Conservation (phyloP, 2,888 invertebrate genomes). For the Rhaphigaster nebulosa region DNA sequence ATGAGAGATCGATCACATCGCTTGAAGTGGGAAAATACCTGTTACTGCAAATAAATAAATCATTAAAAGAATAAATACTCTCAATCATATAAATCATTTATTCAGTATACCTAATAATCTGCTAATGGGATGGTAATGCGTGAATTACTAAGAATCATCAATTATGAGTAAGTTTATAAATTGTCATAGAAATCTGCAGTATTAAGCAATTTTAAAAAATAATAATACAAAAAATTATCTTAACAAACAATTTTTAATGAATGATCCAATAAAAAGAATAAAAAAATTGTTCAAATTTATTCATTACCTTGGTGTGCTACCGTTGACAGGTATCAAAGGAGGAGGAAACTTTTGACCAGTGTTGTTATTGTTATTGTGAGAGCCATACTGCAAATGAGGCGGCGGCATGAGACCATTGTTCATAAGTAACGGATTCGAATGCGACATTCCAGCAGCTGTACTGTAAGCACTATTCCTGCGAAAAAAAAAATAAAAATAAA, state of each 20-base stretch:
- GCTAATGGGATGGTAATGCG: not conserved
- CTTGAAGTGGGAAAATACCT: conserved; percentile 63
- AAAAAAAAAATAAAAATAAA: not conserved
- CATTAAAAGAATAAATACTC: not conserved
- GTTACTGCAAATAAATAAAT: not conserved
- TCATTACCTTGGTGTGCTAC: conserved; percentile 66
- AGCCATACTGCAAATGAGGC: conserved; percentile 62
- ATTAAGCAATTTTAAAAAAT: no score
- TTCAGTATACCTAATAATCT: not conserved
- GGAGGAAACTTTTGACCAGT: conserved; percentile 69
- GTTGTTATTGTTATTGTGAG: conserved; percentile 59
- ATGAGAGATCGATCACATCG: conserved; percentile 72
- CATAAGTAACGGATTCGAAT: conserved; percentile 62
- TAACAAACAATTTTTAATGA: no score
- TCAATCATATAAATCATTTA: not conserved
- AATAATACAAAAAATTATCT: no score
- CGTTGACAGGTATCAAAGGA: conserved; percentile 72
- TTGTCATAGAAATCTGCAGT: no score
- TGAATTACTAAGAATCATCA: no score
- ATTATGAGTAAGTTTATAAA: no score
- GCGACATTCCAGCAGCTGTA: conserved; percentile 54
- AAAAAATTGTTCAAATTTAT: not conserved
- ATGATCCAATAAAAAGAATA: no score
- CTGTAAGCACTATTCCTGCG: conserved; percentile 62
- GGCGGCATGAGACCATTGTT: conserved; percentile 62